phyloP scores from a whole-genome alignment of 2,888 invertebrate genomes.

The Axea sp. region DNA sequence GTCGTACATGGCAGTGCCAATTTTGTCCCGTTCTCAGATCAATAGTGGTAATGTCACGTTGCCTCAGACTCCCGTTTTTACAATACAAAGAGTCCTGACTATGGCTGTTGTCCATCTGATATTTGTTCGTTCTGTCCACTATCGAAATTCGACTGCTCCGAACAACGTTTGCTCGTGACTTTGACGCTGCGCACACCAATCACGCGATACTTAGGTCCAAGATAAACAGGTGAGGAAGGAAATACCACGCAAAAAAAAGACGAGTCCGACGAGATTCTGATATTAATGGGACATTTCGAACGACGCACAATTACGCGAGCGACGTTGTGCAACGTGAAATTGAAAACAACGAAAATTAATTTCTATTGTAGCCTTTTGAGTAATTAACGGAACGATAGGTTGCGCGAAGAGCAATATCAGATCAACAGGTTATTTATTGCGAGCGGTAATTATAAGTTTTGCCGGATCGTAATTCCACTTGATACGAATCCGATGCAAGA shows the following conservation, averaged over 20 bases:
- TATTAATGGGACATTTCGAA: constrained; percentile 12
- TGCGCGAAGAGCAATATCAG: constrained; percentile 28
- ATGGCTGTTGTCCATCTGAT: constrained; percentile 44
- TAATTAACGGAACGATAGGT: constrained; percentile 25
- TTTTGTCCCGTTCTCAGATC: too few species aligned
- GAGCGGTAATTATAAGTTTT: constrained; percentile 44
- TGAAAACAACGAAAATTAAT: constrained; percentile 36
- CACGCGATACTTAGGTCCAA: constrained; percentile 15
- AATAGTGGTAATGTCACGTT: constrained; percentile 64
- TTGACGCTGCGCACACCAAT: constrained; percentile 25
- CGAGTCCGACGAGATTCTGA: background rate
- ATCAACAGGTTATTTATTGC: constrained; percentile 52
- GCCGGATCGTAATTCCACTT: constrained; percentile 23
- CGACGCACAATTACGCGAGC: background rate
- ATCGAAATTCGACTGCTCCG: constrained; percentile 26
- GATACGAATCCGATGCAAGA: constrained; percentile 12
- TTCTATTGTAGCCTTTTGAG: constrained; percentile 28
- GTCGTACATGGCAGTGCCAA: too few species aligned
- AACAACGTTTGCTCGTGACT: constrained; percentile 29
- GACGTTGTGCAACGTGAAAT: constrained; percentile 19
- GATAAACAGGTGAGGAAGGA: constrained; percentile 25
- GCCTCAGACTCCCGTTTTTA: constrained; percentile 48
- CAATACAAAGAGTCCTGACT: constrained; percentile 49
- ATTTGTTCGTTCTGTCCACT: constrained; percentile 51
- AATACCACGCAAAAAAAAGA: background rate